Percentiles rank a stretch among this genome's conserved stretches.
Evolutionary conservation across 2,888 invertebrate species (phyloP).

Genomic region (Leptopilina drosophilae): DNA sequence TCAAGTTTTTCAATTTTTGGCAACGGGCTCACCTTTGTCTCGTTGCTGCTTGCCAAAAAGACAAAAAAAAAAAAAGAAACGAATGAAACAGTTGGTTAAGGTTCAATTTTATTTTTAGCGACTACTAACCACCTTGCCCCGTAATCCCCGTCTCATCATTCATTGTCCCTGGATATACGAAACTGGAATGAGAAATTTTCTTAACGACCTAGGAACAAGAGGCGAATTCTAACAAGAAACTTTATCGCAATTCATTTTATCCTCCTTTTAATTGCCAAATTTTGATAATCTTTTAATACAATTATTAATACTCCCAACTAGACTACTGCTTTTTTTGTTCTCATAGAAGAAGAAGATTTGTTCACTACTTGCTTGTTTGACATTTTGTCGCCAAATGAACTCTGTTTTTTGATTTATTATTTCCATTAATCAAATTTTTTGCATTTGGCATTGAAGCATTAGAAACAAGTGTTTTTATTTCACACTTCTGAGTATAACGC

Average conservation of each 20-base stretch:
- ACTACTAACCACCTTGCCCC: neutral
- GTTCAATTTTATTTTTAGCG: conserved; percentile 30
- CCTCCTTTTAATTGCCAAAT: too few relatives aligned
- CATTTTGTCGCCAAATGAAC: too few relatives aligned
- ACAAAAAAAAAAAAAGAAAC: neutral
- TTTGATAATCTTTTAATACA: too few relatives aligned
- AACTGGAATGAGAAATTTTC: conserved; percentile 36
- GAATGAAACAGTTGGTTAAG: neutral
- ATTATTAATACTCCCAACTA: too few relatives aligned
- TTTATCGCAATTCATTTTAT: neutral
- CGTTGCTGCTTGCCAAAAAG: conserved; percentile 20
- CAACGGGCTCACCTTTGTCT: conserved; percentile 25
- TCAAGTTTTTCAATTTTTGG: conserved; percentile 37
- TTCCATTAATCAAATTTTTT: too few relatives aligned
- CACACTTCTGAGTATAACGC: too few relatives aligned
- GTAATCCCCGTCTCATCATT: neutral
- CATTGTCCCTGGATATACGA: conserved; percentile 26
- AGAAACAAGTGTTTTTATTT: too few relatives aligned
- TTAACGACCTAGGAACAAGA: conserved; percentile 16
- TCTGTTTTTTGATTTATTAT: too few relatives aligned
- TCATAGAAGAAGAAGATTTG: too few relatives aligned
- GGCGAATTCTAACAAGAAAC: conserved; percentile 29
- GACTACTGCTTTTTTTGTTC: too few relatives aligned
- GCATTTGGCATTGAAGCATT: too few relatives aligned
- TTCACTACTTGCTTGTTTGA: too few relatives aligned